Evolutionary conservation across 2,888 invertebrate species (phyloP).

Genomic region (Cephus nigrinus): DNA sequence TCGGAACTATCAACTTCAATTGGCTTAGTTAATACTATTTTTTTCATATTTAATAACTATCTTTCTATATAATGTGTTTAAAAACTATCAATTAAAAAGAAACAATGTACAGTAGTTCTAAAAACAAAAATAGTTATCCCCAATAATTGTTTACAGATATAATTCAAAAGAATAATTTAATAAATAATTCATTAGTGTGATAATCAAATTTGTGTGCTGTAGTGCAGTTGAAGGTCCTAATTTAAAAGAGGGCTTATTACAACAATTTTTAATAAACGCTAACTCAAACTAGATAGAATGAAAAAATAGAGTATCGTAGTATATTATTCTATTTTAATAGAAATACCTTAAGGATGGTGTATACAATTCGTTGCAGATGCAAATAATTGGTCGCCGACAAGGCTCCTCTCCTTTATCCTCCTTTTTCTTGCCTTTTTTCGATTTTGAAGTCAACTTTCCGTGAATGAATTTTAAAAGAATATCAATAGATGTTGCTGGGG

Average conservation of each 20-base stretch:
- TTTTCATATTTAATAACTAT: no score
- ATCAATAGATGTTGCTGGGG: constrained; percentile 89
- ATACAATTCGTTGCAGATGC: constrained; percentile 96
- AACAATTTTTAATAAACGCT: background rate
- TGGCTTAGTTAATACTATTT: no score
- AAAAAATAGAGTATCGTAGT: background rate
- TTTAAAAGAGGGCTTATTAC: background rate
- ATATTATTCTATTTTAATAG: background rate
- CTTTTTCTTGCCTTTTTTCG: constrained; percentile 61
- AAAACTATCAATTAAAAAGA: no score
- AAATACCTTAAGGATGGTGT: constrained; percentile 81
- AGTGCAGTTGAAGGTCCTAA: no score
- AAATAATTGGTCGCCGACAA: constrained; percentile 90
- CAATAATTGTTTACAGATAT: no score
- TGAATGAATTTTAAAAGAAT: constrained; percentile 84
- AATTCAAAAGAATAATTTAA: no score
- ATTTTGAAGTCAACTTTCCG: constrained; percentile 66
- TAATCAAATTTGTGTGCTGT: no score
- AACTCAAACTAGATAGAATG: background rate
- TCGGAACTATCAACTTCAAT: no score
- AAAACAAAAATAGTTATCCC: no score
- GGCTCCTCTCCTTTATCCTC: constrained; percentile 72
- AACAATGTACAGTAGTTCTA: no score
- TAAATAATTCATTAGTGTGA: no score
- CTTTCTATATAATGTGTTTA: no score